phyloP scores from a whole-genome alignment of 2,888 invertebrate genomes.

The Caenorhabditis becei region DNA sequence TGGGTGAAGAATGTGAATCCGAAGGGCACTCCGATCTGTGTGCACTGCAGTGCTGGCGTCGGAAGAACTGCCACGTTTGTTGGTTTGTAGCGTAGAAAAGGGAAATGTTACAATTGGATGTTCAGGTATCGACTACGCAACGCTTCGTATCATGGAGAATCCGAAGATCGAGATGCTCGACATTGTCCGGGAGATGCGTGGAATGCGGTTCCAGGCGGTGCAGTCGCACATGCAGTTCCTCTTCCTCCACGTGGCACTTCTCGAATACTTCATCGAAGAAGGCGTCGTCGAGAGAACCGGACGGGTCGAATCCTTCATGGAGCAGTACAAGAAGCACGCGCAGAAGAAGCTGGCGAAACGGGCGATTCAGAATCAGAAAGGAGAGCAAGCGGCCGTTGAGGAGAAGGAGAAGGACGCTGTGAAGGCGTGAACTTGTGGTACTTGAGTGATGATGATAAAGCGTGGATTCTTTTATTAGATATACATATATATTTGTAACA shows the following conservation, averaged over 20 bases:
- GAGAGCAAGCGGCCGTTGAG: slow-evolving; percentile 33
- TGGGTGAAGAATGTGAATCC: slow-evolving; percentile 66
- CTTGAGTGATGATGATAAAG: too few relatives aligned
- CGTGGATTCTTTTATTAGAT: too few relatives aligned
- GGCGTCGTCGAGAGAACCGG: slow-evolving; percentile 50
- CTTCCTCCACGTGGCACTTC: slow-evolving; percentile 64
- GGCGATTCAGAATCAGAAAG: slow-evolving; percentile 38
- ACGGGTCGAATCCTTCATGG: slow-evolving; percentile 51
- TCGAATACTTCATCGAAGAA: slow-evolving; percentile 67
- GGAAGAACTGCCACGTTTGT: slow-evolving; percentile 74
- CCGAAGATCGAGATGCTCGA: slow-evolving; percentile 60
- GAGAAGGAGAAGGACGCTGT: slow-evolving; percentile 29
- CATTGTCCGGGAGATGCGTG: slow-evolving; percentile 65
- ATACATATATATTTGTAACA: too few relatives aligned
- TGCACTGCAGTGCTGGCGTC: slow-evolving; percentile 75
- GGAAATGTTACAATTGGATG: not conserved
- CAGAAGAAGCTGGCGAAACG: slow-evolving; percentile 59
- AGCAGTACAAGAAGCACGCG: slow-evolving; percentile 59
- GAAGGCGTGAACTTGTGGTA: slow-evolving; percentile 16
- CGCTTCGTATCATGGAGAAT: slow-evolving; percentile 55
- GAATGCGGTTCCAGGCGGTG: slow-evolving; percentile 62
- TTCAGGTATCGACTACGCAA: slow-evolving; percentile 66
- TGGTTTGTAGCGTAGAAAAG: slow-evolving; percentile 32
- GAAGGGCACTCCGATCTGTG: slow-evolving; percentile 62
- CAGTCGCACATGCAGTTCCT: slow-evolving; percentile 69